Percentiles rank a stretch among this genome's conserved stretches.
These are phyloP conservation scores for Drosophila borealis DNA, from an alignment of 2,888 invertebrate genomes.

Conservation along the genomic window DNA sequence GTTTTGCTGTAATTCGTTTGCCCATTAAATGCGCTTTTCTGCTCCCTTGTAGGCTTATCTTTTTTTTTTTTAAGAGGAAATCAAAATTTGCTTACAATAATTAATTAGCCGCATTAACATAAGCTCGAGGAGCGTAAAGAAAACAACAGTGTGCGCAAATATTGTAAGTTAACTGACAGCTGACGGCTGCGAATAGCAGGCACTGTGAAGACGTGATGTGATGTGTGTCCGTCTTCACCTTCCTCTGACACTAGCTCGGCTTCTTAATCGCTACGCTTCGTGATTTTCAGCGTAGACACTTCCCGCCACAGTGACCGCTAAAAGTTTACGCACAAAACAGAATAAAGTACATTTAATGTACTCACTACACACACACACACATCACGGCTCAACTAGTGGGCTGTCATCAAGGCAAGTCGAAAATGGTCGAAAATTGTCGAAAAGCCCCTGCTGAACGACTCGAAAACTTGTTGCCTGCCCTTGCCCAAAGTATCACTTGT, in stretches of 20 bases:
- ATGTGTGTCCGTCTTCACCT: neutral
- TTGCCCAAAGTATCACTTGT: constrained; percentile 38
- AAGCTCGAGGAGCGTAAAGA: constrained; percentile 35
- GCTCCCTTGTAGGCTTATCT: neutral
- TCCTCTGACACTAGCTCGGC: constrained; percentile 47
- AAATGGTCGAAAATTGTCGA: constrained; percentile 8
- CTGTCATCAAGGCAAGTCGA: constrained; percentile 13
- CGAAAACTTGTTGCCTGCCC: constrained; percentile 38
- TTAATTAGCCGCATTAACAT: constrained; percentile 69
- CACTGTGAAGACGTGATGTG: constrained; percentile 24
- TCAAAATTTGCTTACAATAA: constrained; percentile 58
- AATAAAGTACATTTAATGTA: neutral
- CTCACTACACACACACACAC: no score
- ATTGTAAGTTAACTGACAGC: constrained; percentile 26
- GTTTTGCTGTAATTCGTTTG: constrained; percentile 43
- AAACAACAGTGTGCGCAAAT: constrained; percentile 1
- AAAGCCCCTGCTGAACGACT: neutral
- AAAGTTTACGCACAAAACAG: constrained; percentile 7
- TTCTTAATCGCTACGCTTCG: constrained; percentile 65
- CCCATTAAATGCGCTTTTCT: constrained; percentile 30
- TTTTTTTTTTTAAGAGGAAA: constrained; percentile 46
- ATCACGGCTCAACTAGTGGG: neutral
- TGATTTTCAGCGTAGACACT: constrained; percentile 66
- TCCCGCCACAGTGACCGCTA: constrained; percentile 13
- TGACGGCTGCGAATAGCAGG: neutral